Base-by-base conservation (phyloP, 2,888 invertebrate species). In the Biston betularia region DNA sequence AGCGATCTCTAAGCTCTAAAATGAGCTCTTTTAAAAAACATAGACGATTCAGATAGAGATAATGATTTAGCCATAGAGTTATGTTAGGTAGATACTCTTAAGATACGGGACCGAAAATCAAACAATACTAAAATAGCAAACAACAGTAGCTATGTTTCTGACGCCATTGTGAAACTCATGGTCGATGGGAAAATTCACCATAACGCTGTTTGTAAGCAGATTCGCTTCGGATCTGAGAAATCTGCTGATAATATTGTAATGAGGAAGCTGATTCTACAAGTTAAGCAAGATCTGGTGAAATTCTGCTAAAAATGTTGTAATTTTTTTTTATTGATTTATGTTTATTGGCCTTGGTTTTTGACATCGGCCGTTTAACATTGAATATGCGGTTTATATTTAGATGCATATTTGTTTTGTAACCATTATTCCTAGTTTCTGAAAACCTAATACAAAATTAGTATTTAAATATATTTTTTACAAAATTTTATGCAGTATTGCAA, bases 131-230 rank as follows among this genome's bases (percentile, higher is more conserved):
- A 38, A 8, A 9, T 38, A 0, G n/a, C 5, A 49, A 49, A 33
- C 1, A 54, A 40, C 53, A 46, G 14, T 46, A n/a, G n/a, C 34
- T 9, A 15, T 24, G 50, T 15, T 44, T 46, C 48, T 44, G 24
- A 11, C 15, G n/a, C 9, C 10, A 67, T 73, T 73, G 63, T 62
- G 65, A 71, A 63, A 71, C 40, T 44, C 24, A 53, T 50, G 12
- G 52, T 52, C 64, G 58, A 73, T 71, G 71, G 70, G 66, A 73
- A 71, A 62, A 73, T 46, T 14, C 56, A 62, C 70, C 65, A 65
- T 70, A 67, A 62, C 68, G 59, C 53, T 34, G 56, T 68, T 70
- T 60, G 58, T 63, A 65, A 71, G 56, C 55, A 33, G 45, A 73
- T 73, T 73, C 44, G 73, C 35, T 38, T 40, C 63, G 71, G 67